A percentile compares a stretch with the other conserved stretches of the same genome.
These are phyloP conservation scores for Arge pagana DNA, from an alignment of 2,888 invertebrate genomes.

Conservation along the genomic window DNA sequence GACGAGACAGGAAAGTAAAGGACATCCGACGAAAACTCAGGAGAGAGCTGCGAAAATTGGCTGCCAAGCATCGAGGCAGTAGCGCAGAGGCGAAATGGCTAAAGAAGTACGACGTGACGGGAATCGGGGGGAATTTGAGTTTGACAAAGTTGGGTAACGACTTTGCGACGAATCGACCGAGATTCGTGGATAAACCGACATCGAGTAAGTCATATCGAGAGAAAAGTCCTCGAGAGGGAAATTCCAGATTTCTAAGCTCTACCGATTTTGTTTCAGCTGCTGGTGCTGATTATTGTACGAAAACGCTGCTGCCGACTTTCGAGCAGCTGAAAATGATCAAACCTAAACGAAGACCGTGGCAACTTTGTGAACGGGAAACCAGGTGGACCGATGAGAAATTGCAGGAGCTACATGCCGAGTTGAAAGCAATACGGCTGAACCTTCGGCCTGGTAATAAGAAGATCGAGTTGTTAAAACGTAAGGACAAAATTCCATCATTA, in stretches of 20 bases:
- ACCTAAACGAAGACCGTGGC: constrained; percentile 36
- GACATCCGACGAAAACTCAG: constrained; percentile 60
- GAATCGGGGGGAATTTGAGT: too few species aligned
- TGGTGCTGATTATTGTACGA: constrained; percentile 58
- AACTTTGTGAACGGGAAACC: constrained; percentile 66
- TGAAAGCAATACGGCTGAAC: constrained; percentile 58
- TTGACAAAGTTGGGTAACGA: too few species aligned
- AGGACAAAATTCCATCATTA: constrained; percentile 30
- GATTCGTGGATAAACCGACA: constrained; percentile 58
- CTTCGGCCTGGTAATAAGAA: constrained; percentile 22
- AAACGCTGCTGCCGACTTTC: constrained; percentile 59
- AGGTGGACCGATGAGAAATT: constrained; percentile 70
- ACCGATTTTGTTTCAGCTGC: constrained; percentile 60
- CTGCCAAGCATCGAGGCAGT: constrained; percentile 52
- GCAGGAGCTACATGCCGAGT: constrained; percentile 64
- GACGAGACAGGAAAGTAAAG: constrained; percentile 63
- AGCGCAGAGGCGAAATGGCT: constrained; percentile 1
- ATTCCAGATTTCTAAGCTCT: too few species aligned
- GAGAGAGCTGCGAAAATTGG: constrained; percentile 61
- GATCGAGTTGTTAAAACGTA: constrained; percentile 36
- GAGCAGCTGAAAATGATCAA: constrained; percentile 60
- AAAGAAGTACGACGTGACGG: constrained; percentile 7
- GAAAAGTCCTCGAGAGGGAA: too few species aligned
- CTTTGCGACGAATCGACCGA: constrained; percentile 50
- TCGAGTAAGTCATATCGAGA: too few species aligned